Evolutionary conservation across 2,113 vertebrate genomes (phyloP).

Genomic region (Corvus moneduloides): DNA sequence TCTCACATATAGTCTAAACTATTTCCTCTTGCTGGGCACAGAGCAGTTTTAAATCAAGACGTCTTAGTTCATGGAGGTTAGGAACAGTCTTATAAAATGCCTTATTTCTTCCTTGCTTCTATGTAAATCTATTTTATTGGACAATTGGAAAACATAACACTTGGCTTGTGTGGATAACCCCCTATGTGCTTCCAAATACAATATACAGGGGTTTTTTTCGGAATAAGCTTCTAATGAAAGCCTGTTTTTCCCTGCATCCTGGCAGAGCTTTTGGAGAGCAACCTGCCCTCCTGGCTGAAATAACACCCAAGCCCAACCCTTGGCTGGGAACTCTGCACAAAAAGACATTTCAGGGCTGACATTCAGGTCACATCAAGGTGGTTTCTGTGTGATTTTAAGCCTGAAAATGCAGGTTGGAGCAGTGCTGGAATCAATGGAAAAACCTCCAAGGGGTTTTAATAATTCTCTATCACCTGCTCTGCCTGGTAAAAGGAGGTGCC

Average conservation of each 20-base stretch:
- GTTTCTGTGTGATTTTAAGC: neutral
- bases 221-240: conserved; percentile 32
- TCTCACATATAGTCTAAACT: conserved; percentile 40
- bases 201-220: neutral
- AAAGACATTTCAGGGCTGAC: neutral
- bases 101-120: conserved; percentile 40
- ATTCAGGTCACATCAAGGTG: neutral
- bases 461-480: neutral
- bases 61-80: conserved; percentile 8
- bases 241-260: neutral
- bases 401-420: neutral
- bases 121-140: conserved; percentile 73
- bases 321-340: neutral
- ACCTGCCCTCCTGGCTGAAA: neutral
- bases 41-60: conserved; percentile 57
- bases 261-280: neutral
- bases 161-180: conserved; percentile 45
- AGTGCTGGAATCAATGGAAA: neutral
- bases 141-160: conserved; percentile 56
- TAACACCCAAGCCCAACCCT: neutral
- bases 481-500: neutral
- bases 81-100: neutral
- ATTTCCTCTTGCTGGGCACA: conserved; percentile 46
- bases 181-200: conserved; percentile 27
- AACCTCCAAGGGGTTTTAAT: neutral